Evolutionary conservation across 30 jellyfish, hydroid and myxozoan genomes (phyloP).

Genomic region (Mastigias papua): DNA sequence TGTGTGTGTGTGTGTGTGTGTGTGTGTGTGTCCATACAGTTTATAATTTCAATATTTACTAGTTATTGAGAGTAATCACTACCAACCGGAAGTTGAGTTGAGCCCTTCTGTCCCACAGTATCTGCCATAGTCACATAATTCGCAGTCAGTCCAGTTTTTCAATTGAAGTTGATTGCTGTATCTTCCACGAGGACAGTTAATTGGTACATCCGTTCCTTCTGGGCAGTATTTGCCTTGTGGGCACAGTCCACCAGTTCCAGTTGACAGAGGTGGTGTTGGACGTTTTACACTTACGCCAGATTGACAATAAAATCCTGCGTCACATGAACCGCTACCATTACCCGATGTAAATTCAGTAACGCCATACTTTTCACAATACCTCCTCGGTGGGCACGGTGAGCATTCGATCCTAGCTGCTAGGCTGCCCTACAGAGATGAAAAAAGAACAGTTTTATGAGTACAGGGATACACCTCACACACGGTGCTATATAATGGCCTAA

Average conservation of each 20-base stretch:
- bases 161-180: conserved; percentile 69
- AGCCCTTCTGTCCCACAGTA: conserved; percentile 90
- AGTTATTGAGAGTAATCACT: no score
- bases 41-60: no score
- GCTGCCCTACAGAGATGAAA: conserved; percentile 79
- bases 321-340: conserved; percentile 91
- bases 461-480: background rate
- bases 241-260: conserved; percentile 96
- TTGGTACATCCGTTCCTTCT: conserved; percentile 90
- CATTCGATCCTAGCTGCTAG: conserved; percentile 79
- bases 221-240: conserved; percentile 97
- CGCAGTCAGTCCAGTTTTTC: conserved; percentile 80
- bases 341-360: conserved; percentile 81
- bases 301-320: conserved; percentile 92
- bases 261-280: conserved; percentile 78
- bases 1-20: no score
- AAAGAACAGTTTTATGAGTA: background rate
- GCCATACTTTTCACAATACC: conserved; percentile 78
- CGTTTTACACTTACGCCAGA: conserved; percentile 77
- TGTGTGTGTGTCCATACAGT: no score
- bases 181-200: conserved; percentile 89
- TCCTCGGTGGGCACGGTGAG: conserved; percentile 90
- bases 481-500: no score
- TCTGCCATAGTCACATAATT: conserved; percentile 87
- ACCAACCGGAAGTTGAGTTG: conserved; percentile 87